Conservation (phyloP, 1,140 invertebrate genomes). For the Ditylenchus dipsaci region DNA sequence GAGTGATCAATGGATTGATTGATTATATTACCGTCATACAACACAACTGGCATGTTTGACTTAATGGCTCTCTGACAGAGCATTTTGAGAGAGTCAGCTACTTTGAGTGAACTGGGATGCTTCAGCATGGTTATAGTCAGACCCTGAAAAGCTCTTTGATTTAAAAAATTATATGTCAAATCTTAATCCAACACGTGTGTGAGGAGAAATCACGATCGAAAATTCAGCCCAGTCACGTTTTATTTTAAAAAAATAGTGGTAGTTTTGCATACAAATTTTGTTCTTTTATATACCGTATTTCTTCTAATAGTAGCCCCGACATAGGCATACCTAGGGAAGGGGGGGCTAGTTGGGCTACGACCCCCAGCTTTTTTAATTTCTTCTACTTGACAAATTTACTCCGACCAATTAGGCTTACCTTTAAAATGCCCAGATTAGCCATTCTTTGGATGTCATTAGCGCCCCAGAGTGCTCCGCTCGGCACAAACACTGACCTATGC, state of each 20-base stretch:
- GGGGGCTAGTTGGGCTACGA: no score
- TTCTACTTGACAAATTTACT: no score
- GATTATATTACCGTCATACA: conserved; percentile 65
- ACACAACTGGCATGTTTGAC: conserved; percentile 49
- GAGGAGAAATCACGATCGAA: no score
- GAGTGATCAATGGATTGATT: neutral
- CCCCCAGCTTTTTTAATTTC: no score
- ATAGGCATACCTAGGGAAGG: no score
- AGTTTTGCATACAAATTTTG: no score
- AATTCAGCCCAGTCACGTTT: no score
- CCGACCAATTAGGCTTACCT: conserved; percentile 57
- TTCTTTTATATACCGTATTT: no score
- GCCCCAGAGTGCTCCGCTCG: conserved; percentile 67
- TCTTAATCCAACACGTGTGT: no score
- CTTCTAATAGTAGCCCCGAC: no score
- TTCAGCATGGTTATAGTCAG: conserved; percentile 66
- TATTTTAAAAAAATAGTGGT: no score
- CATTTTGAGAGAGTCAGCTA: conserved; percentile 60
- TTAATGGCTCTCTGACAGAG: conserved; percentile 60
- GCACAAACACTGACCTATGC: conserved; percentile 62
- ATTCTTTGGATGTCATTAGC: conserved; percentile 66
- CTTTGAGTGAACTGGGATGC: conserved; percentile 64
- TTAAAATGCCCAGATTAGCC: conserved; percentile 64
- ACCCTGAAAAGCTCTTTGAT: conserved; percentile 53
- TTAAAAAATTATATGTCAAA: conserved; percentile 5